These are phyloP conservation scores for Exocentrus adspersus DNA, from an alignment of 2,888 invertebrate species.

Conservation along the genomic window DNA sequence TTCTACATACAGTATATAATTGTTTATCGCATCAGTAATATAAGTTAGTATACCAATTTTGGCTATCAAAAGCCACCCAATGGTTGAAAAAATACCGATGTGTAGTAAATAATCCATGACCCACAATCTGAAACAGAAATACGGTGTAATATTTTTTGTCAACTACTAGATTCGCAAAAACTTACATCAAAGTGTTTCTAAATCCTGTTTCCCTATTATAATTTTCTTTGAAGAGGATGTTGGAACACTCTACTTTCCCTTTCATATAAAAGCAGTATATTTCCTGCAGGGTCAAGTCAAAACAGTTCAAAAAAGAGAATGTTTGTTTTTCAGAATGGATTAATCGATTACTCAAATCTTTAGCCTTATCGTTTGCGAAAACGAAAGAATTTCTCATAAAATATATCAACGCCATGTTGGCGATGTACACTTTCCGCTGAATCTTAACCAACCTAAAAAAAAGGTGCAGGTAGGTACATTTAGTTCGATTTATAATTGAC, in stretches of 20 bases:
- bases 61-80: not conserved
- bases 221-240: slow-evolving; percentile 64
- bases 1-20: too few species aligned
- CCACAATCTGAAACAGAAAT: not conserved
- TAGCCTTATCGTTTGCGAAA: not conserved
- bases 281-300: too few species aligned
- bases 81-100: not conserved
- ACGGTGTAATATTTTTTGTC: too few species aligned
- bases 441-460: slow-evolving; percentile 63
- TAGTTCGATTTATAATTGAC: too few species aligned
- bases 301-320: too few species aligned
- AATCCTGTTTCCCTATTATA: not conserved
- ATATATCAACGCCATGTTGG: slow-evolving; percentile 76
- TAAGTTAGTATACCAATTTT: not conserved
- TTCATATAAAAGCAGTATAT: too few species aligned
- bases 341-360: not conserved
- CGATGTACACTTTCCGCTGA: slow-evolving; percentile 81
- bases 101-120: not conserved
- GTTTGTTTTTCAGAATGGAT: too few species aligned
- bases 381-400: slow-evolving; percentile 78
- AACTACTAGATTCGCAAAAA: too few species aligned
- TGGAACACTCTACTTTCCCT: slow-evolving; percentile 70
- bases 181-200: not conserved
- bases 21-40: not conserved
- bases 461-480: not conserved